Evolutionary conservation across 2,113 vertebrate species (phyloP), one percentile per base, ranked within the genome.

Genomic region (Ornithorhynchus anatinus): DNA sequence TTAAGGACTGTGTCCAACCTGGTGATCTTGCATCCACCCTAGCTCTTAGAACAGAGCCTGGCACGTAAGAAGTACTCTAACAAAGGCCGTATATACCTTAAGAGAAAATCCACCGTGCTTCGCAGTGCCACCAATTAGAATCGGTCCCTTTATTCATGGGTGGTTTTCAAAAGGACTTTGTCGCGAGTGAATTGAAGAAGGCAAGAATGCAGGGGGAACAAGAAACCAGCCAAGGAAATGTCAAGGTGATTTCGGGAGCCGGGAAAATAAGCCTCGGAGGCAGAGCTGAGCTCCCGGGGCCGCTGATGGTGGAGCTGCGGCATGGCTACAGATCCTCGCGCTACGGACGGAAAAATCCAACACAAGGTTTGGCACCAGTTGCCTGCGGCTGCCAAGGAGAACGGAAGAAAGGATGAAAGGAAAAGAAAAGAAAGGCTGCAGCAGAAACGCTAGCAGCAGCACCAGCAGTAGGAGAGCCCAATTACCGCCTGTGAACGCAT

Each of bases 401-500:
- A 82, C 84, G 77, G 81, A 69, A 73, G 43, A 39, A 61, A 75
- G 60, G 64, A 48, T n/a, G n/a, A n/a, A 59, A 57, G 54, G 78
- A 47, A 75, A 81, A 78, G 31, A 13, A 66, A 63, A 66, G 63
- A 59, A 74, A 84, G 52, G 64, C 67, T 79, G 36, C 23, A 33
- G 47, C 36, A 40, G 29, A 65, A 72, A 67, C 39, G 60, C 80
- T 67, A 61, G 80, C 51, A 63, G 66, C 27, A 42, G 61, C 27
- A 33, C 59, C 43, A 47, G 70, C 42, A 35, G 67, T 31, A 68
- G 72, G 78, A 79, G 37, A 61, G 37, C 67, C 80, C 75, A 72
- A 48, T 85, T 80, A 80, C 83, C 81, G 79, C 57, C 72, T 74
- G 73, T 48, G 45, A 63, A 72, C 77, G 77, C 74, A 80, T 75